phyloP scores from a whole-genome alignment of 1,140 invertebrate species.

The Hetaerina americana region DNA sequence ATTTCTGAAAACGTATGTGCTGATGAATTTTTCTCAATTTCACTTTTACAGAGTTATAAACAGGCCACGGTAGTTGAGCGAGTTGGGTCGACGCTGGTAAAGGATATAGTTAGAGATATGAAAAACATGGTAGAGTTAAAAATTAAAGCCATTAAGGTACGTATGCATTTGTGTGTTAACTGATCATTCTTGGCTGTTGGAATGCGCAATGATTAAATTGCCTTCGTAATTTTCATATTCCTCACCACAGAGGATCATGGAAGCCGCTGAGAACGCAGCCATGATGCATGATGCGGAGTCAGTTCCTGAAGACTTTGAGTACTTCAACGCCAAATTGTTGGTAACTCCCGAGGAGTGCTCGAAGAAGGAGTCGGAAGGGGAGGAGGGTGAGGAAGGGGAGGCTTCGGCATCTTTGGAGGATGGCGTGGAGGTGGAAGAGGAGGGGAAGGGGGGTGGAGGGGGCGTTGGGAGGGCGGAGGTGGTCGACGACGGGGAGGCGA shows the following conservation, averaged over 20 bases:
- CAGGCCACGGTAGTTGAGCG: conserved; percentile 49
- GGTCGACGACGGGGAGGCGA: not conserved
- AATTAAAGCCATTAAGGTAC: conserved; percentile 64
- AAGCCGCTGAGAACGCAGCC: conserved; percentile 62
- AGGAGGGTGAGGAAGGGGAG: not conserved
- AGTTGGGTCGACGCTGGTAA: conserved; percentile 54
- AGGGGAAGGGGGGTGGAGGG: not conserved
- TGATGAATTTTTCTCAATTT: conserved; percentile 5
- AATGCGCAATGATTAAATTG: too few relatives aligned
- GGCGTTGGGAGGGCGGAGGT: not conserved
- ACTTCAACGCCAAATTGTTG: conserved; percentile 61
- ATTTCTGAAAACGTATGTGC: not conserved
- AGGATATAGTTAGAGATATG: conserved; percentile 63
- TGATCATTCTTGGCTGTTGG: too few relatives aligned
- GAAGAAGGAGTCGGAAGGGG: not conserved
- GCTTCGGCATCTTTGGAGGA: not conserved
- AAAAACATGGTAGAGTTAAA: conserved; percentile 71
- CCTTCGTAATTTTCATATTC: conserved; percentile 1
- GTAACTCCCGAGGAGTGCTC: conserved; percentile 34
- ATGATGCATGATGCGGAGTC: conserved; percentile 39
- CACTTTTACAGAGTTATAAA: conserved; percentile 49
- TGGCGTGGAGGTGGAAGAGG: not conserved
- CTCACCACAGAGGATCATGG: conserved; percentile 52
- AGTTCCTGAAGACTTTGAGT: conserved; percentile 48
- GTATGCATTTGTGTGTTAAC: conserved; percentile 12